A percentile compares a stretch with the other conserved stretches of the same genome.
Conservation (phyloP, 2,113 vertebrate genomes). For the Campylomormyrus tamandua region DNA sequence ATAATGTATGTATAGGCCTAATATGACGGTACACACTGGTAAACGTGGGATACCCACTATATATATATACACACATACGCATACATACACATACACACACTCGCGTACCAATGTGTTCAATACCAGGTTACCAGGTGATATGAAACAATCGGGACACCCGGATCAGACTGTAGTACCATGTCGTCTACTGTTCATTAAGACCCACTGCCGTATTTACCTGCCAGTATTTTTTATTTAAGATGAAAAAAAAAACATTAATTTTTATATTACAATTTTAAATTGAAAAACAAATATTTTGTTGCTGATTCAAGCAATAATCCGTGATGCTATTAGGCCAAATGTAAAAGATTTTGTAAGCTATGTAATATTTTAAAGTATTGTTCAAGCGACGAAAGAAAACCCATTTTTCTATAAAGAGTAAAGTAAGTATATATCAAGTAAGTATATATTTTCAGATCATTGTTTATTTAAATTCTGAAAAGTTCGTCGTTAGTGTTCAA, state of each 20-base stretch:
- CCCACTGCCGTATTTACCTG: background rate
- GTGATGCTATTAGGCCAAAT: background rate
- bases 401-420: background rate
- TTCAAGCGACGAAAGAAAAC: background rate
- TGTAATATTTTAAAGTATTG: background rate
- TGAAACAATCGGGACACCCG: background rate
- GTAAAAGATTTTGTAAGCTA: background rate
- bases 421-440: background rate
- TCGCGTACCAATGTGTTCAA: no score
- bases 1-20: background rate
- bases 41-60: no score
- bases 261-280: background rate
- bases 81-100: no score
- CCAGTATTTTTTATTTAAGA: background rate
- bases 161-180: background rate
- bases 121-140: background rate
- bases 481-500: background rate
- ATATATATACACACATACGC: no score
- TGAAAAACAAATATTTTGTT: background rate
- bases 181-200: background rate
- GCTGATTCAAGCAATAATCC: background rate
- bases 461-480: background rate
- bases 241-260: background rate
- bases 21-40: background rate
- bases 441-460: background rate